phyloP scores from a whole-genome alignment of 2,797 vertebrate species.

The Pipistrellus pipistrellus region DNA sequence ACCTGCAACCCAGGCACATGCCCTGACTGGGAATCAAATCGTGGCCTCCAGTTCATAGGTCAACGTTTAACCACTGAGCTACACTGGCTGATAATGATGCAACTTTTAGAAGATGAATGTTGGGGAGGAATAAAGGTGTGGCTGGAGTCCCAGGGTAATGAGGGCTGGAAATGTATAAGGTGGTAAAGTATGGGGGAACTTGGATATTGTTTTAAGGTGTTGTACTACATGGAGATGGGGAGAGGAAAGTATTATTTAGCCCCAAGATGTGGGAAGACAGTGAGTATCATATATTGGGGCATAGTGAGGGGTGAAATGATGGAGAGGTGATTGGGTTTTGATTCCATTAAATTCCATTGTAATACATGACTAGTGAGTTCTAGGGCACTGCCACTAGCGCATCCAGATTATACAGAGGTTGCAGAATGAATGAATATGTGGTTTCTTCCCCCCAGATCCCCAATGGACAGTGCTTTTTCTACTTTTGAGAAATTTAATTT shows the following conservation, averaged over 20 bases:
- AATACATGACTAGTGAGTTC: background rate
- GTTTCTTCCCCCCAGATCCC: background rate
- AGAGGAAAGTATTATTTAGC: background rate
- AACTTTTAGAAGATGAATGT: background rate
- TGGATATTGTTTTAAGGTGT: constrained; percentile 24
- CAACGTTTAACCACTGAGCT: too few relatives aligned
- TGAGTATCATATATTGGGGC: background rate
- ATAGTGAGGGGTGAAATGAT: background rate
- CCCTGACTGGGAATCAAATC: too few relatives aligned
- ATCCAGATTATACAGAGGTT: background rate
- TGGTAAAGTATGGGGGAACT: background rate
- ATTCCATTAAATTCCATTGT: background rate
- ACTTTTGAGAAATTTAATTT: constrained; percentile 25
- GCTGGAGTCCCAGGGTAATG: background rate
- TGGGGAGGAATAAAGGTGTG: background rate
- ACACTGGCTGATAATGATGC: too few relatives aligned
- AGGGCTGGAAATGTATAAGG: background rate
- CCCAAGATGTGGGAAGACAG: background rate
- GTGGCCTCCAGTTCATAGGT: too few relatives aligned
- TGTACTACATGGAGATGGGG: background rate
- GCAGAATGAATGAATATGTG: background rate
- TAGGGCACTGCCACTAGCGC: background rate
- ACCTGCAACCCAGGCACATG: too few relatives aligned
- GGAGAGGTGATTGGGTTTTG: background rate
- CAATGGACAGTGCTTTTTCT: background rate